phyloP scores from a whole-genome alignment of 37 sponge, comb jelly and placozoan species.

The Theonella swinhoei region DNA sequence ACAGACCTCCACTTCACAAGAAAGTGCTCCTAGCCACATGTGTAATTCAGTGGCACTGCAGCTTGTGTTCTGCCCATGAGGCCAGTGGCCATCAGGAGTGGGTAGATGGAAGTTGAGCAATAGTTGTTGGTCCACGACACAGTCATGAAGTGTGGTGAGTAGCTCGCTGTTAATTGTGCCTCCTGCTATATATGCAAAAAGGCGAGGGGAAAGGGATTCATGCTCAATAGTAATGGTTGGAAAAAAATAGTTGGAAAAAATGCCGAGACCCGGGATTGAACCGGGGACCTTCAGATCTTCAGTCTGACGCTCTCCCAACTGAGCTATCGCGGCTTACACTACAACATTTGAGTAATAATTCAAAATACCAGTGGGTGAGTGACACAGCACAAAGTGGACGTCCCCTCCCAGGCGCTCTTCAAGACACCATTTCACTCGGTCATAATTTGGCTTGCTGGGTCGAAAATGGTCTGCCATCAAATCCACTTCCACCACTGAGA shows the following conservation, averaged over 20 bases:
- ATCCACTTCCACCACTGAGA: conserved; percentile 70
- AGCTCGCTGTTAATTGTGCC: not conserved
- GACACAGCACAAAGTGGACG: conserved; percentile 37
- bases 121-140: not conserved
- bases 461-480: conserved; percentile 39
- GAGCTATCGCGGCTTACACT: conserved; percentile 23
- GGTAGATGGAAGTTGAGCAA: conserved; percentile 27
- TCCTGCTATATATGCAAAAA: too few relatives aligned
- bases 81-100: not conserved
- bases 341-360: too few relatives aligned
- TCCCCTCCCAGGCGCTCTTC: conserved; percentile 16
- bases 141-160: not conserved
- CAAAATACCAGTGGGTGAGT: not conserved
- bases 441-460: conserved; percentile 58
- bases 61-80: conserved; percentile 21
- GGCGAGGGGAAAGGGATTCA: too few relatives aligned
- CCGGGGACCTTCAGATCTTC: conserved; percentile 61
- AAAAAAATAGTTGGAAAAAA: conserved; percentile 12
- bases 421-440: conserved; percentile 55
- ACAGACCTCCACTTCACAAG: conserved; percentile 26
- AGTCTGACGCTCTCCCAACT: conserved; percentile 57
- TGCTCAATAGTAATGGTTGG: too few relatives aligned
- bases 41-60: conserved; percentile 56
- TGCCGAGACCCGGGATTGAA: conserved; percentile 58
- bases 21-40: conserved; percentile 66